Percentiles rank a stretch among this genome's conserved stretches.
Evolutionary conservation across 2,888 invertebrate species (phyloP).

Genomic region (Incurvaria masculella): DNA sequence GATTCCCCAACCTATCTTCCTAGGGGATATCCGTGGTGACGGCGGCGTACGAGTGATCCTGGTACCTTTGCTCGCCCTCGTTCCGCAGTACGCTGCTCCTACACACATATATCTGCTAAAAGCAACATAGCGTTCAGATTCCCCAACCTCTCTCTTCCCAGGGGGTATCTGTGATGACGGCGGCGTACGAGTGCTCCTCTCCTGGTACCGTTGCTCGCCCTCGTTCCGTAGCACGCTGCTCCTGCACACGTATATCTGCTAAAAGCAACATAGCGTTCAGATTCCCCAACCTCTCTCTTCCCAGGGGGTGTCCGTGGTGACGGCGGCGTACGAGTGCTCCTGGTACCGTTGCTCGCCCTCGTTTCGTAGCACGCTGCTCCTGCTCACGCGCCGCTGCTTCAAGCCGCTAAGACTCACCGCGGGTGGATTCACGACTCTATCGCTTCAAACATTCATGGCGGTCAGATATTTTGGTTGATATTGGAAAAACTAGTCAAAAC

Average conservation of each 20-base stretch:
- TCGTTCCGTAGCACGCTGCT: conserved; percentile 34
- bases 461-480: conserved; percentile 26
- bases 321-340: conserved; percentile 40
- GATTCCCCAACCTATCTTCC: too few relatives aligned
- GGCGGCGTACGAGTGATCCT: conserved; percentile 44
- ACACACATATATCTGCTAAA: conserved; percentile 37
- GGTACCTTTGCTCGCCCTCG: conserved; percentile 36
- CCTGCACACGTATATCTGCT: too few relatives aligned
- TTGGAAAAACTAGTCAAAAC: neutral
- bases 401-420: conserved; percentile 35
- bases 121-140: too few relatives aligned
- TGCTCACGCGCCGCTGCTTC: conserved; percentile 38
- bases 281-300: too few relatives aligned
- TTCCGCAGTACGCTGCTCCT: conserved; percentile 37
- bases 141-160: too few relatives aligned
- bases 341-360: conserved; percentile 39
- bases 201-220: conserved; percentile 42
- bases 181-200: conserved; percentile 42
- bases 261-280: too few relatives aligned
- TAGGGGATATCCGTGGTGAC: conserved; percentile 39
- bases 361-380: conserved; percentile 35
- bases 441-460: conserved; percentile 48
- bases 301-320: conserved; percentile 39
- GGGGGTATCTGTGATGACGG: conserved; percentile 37
- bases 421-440: conserved; percentile 49